Evolutionary conservation across 2,888 invertebrate species (phyloP), one percentile per base, ranked within the genome.

Genomic region (Isoperla grammatica): DNA sequence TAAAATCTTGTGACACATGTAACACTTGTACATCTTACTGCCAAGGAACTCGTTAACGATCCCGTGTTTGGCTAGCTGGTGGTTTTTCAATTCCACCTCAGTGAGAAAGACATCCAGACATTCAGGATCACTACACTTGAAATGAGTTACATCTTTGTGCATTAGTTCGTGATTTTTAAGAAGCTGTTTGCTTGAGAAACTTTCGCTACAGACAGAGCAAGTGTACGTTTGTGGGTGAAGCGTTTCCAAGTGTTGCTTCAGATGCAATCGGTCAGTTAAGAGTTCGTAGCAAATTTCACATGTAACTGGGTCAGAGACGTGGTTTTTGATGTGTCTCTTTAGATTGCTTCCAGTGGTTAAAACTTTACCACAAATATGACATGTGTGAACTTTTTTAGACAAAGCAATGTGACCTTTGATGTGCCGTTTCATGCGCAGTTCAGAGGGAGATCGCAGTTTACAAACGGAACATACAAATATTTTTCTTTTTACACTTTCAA

Each of bases 331-430:
- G 58, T 66, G 65, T 19, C 58, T 49, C 40, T 54, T 61, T 15
- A 65, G 62, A 20, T 61, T 61, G 35, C 45, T 57, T 12, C 60
- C 56, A 15, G 62, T 45, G n/a, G 62, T 56, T 20, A 65, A 64
- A 15, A 46, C 37, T 50, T 57, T 40, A 1, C 57, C 46, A 29
- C 65, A 65, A 23, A 65, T 59, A 42, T 63, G 58, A 29, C 58
- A 62, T 53, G 4, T 9, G 23, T n/a, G 17, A 13, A 22, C 13
- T 43, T 61, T 63, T 22, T 46, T 62, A 39, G 50, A 49, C 6
- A 53, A 29, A 11, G 54, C 60, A 17, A 58, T 17, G 37, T 60
- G 62, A n/a, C 48, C 56, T 48, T 56, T 62, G 12, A 60, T 39
- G 43, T 64, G 64, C 35, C 59, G 60, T 22, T 59, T 62, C 23